A percentile compares a stretch with the other conserved stretches of the same genome.
phyloP scores from a whole-genome alignment of 2,888 invertebrate genomes.

The Camptogramma bilineatum region DNA sequence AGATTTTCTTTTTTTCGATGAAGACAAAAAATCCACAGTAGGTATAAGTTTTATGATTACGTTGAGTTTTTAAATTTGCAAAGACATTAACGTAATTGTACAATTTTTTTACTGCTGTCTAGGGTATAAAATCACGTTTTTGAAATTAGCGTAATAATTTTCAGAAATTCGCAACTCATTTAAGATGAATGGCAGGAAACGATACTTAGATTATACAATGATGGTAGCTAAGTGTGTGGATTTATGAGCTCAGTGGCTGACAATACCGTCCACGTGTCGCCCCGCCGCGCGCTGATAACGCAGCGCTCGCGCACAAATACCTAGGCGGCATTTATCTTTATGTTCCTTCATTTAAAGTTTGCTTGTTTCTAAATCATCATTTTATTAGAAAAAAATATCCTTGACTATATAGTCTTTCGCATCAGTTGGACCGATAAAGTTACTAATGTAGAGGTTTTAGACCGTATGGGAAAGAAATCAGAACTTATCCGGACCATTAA shows the following conservation, averaged over 20 bases:
- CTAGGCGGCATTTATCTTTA: neutral
- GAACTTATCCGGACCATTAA: no score
- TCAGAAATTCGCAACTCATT: conserved; percentile 14
- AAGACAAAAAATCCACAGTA: neutral
- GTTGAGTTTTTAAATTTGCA: neutral
- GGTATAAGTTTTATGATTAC: neutral
- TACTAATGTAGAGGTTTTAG: no score
- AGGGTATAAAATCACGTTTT: neutral
- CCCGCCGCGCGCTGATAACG: neutral
- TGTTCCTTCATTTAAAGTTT: neutral
- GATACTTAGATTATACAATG: conserved; percentile 16
- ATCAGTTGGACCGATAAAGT: no score
- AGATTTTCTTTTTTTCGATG: neutral
- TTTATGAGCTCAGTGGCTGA: conserved; percentile 19
- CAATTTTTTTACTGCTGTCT: neutral
- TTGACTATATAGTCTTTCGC: no score
- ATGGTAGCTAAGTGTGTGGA: conserved; percentile 8
- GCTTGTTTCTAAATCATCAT: neutral
- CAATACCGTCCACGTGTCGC: conserved; percentile 10
- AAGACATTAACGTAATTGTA: neutral
- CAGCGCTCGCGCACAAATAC: neutral
- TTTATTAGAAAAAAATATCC: no score
- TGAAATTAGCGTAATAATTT: conserved; percentile 10
- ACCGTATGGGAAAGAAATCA: no score
- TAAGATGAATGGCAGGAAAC: conserved; percentile 21